Base-by-base conservation (phyloP, 2,888 invertebrate species). In the Achlya flavicornis region DNA sequence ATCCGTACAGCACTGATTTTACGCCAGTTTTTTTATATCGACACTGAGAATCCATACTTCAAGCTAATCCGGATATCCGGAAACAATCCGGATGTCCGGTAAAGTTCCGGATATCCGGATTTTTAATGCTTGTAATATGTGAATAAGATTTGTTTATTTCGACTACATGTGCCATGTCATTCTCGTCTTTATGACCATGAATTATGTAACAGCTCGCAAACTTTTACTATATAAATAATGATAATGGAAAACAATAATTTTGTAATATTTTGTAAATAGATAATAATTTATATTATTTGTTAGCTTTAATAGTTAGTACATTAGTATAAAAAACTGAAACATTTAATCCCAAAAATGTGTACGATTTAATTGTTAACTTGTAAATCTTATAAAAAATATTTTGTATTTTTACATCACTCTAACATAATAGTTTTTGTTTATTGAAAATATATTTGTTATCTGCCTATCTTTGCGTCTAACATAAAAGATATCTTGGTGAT, bases 251-350 rank as follows among this genome's bases (percentile, higher is more conserved):
- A 53, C 8, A 53, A 8, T 59, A 38, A 14, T 38, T 75, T 80
- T 93, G 92, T 93, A 92, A 92, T 91, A 90, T 91, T 90, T 91
- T 93, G 92, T 93, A 93, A 87, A 93, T 92, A 92, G 80, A 77
- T 81, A 79, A 85, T 91, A 90, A 92, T 90, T 93, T 92, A 92
- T 92, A 84, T 80, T 80, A 53, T 74, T 83, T 84, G 79, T 91
- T 91, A 93, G 92, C 93, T 93, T 93, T 93, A 93, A 93, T 93
- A 92, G 92, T 81, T 90, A 87, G 86, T 90, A 89, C 77, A 77
- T 74, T 89, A 89, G 87, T 73, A 72, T 83, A 83, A 41, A 41
- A 46, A 46, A 79, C 79, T 72, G 69, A 75, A 83, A 84, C 81
- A 83, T 85, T 84, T 83, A 88, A 86, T 82, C 81, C 91, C 91